phyloP scores from a whole-genome alignment of 2,797 vertebrate genomes.

The Propithecus deckenii region DNA sequence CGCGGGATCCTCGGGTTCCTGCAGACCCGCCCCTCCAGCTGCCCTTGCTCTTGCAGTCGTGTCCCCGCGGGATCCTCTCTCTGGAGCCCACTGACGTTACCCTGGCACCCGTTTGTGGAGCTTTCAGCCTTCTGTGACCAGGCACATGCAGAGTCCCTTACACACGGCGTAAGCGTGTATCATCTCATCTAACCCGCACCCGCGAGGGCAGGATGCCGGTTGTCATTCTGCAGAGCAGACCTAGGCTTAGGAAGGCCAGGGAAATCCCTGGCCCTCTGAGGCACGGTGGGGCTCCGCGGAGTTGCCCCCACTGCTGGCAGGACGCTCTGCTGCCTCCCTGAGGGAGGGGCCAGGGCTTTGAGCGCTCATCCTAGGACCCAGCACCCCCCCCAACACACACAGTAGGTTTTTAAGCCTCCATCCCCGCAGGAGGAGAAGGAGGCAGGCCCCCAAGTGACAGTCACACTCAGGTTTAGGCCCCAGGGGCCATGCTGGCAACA shows the following conservation, averaged over 20 bases:
- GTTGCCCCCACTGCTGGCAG: background rate
- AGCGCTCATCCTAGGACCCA: background rate
- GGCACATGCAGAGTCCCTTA: background rate
- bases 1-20: background rate
- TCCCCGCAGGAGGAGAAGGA: background rate
- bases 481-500: background rate
- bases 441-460: background rate
- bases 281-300: too few relatives aligned
- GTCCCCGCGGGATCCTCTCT: background rate
- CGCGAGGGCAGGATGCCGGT: fast-evolving
- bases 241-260: background rate
- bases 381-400: background rate
- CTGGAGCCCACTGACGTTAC: background rate
- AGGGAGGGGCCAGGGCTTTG: background rate
- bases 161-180: background rate
- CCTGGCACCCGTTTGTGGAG: fast-evolving
- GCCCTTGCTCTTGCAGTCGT: fast-evolving
- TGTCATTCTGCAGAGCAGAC: background rate
- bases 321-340: background rate
- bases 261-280: background rate
- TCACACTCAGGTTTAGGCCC: background rate
- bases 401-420: background rate
- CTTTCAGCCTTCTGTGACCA: too few relatives aligned
- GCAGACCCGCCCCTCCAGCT: background rate
- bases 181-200: background rate